Percentiles rank a stretch among this genome's conserved stretches.
Conservation (phyloP, 2,797 vertebrate species). For the Psittacula derbiana region DNA sequence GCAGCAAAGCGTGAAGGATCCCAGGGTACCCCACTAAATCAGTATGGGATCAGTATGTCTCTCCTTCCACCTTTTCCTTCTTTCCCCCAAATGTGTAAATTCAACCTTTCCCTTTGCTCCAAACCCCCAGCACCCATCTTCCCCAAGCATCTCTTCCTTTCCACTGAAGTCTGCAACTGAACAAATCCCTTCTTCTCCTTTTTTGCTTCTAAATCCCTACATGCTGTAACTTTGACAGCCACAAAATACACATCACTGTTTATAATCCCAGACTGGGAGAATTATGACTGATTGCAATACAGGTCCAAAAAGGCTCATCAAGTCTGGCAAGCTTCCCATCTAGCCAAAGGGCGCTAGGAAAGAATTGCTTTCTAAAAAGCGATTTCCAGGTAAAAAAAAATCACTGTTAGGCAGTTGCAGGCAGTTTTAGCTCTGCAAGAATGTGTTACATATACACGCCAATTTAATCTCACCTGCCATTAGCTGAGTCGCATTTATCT, state of each 20-base stretch:
- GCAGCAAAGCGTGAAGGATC: neutral
- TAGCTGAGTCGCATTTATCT: neutral
- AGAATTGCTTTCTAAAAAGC: neutral
- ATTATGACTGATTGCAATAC: neutral
- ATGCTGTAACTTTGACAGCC: neutral
- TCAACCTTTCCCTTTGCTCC: neutral
- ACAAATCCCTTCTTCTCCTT: neutral
- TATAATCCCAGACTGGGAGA: neutral
- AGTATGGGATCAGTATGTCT: neutral
- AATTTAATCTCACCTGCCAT: conserved; percentile 1
- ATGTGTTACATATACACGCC: neutral
- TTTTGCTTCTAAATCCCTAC: neutral
- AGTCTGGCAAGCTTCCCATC: neutral
- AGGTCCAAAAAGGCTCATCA: neutral
- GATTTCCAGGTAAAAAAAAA: neutral
- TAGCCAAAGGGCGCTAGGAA: neutral
- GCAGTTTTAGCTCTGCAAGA: neutral
- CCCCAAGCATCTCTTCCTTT: neutral
- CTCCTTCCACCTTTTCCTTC: neutral
- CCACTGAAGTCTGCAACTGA: neutral
- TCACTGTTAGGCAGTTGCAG: neutral
- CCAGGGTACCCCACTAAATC: neutral
- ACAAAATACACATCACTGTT: neutral
- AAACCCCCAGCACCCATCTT: neutral
- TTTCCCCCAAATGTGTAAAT: neutral